These are phyloP conservation scores for Xanthia togata DNA, from an alignment of 2,888 invertebrate species.

Conservation along the genomic window DNA sequence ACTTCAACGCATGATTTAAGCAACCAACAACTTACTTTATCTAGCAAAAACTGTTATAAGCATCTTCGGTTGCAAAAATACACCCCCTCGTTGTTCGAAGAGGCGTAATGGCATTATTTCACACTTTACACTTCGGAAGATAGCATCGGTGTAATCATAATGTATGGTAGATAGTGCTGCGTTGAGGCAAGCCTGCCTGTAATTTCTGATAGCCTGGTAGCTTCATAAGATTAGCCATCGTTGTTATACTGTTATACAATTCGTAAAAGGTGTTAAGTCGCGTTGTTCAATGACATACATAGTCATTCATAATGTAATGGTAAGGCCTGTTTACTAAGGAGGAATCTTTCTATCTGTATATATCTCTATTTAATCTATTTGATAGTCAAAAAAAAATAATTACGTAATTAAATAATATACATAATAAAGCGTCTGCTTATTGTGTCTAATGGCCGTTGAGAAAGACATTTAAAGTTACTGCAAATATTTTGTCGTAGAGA, in stretches of 20 bases:
- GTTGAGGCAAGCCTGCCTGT: conserved; percentile 20
- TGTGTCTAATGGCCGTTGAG: not conserved
- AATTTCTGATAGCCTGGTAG: conserved; percentile 35
- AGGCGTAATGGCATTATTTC: conserved; percentile 53
- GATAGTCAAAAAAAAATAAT: not conserved
- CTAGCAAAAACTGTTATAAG: conserved; percentile 39
- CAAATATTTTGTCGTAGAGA: not conserved
- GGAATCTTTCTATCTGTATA: conserved; percentile 9
- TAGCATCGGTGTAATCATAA: conserved; percentile 58
- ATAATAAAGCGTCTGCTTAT: not conserved
- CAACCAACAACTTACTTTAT: not conserved
- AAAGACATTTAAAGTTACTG: not conserved
- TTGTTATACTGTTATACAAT: conserved; percentile 33
- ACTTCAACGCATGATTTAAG: conserved; percentile 7
- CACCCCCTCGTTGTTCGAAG: conserved; percentile 27
- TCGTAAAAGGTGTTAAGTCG: conserved; percentile 30
- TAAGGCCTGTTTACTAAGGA: conserved; percentile 2
- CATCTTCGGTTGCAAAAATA: conserved; percentile 42
- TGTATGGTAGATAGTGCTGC: conserved; percentile 27
- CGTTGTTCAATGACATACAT: conserved; percentile 41
- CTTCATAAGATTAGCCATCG: conserved; percentile 37
- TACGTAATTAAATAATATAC: too few relatives aligned
- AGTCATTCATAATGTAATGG: conserved; percentile 2
- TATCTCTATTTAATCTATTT: conserved; percentile 12
- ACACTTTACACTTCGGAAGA: conserved; percentile 48